phyloP scores from a whole-genome alignment of 2,888 invertebrate genomes.

The Gonocerus acuteangulatus region DNA sequence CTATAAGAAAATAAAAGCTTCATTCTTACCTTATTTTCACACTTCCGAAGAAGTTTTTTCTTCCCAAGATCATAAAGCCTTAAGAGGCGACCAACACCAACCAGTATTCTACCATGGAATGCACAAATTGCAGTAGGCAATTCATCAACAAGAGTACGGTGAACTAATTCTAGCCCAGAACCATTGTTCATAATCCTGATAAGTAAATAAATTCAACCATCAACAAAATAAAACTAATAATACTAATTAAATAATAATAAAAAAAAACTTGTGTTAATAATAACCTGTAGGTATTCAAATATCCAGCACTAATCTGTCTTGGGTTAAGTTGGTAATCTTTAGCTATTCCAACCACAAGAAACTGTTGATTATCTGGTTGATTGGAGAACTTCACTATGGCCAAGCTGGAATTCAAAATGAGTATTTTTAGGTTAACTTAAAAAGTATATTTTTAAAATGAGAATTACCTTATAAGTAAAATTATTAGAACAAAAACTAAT shows the following conservation, averaged over 20 bases:
- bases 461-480: not conserved
- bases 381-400: slow-evolving; percentile 72
- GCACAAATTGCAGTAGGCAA: slow-evolving; percentile 81
- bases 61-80: slow-evolving; percentile 94
- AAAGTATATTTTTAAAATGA: not conserved
- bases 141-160: slow-evolving; percentile 89
- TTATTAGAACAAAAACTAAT: no score
- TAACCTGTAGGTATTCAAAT: slow-evolving; percentile 75
- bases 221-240: not conserved
- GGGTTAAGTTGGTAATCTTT: slow-evolving; percentile 86
- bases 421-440: not conserved
- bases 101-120: slow-evolving; percentile 84
- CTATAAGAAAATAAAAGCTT: no score
- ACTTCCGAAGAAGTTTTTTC: slow-evolving; percentile 91
- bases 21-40: slow-evolving; percentile 74
- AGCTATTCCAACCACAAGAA: slow-evolving; percentile 79
- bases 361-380: slow-evolving; percentile 54
- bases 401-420: slow-evolving; percentile 46
- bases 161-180: slow-evolving; percentile 79
- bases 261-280: slow-evolving; percentile 33
- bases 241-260: not conserved
- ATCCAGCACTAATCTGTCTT: slow-evolving; percentile 70
- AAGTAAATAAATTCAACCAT: not conserved
- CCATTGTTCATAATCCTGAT: slow-evolving; percentile 61
- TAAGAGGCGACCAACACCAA: slow-evolving; percentile 86